Evolutionary conservation across 2,888 invertebrate species (phyloP).

Genomic region (Drosophila nigricruria): DNA sequence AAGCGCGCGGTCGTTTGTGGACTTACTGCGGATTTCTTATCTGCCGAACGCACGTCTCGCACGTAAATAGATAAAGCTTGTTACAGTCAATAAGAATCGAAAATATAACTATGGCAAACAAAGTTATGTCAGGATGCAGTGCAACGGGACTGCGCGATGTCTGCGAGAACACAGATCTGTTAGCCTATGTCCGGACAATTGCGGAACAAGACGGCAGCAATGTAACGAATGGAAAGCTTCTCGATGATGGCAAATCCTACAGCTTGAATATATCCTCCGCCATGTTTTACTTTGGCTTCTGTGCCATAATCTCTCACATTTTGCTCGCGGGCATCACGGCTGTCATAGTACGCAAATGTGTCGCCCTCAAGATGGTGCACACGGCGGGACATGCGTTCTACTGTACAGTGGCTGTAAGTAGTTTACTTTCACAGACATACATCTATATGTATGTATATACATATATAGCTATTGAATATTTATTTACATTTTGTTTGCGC

Average conservation of each 20-base stretch:
- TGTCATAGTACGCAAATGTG: constrained; percentile 68
- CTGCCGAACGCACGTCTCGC: constrained; percentile 47
- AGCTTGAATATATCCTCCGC: constrained; percentile 29
- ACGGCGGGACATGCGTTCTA: constrained; percentile 84
- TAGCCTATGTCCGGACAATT: constrained; percentile 16
- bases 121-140: constrained; percentile 48
- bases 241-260: neutral
- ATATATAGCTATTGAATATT: neutral
- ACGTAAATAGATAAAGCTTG: constrained; percentile 62
- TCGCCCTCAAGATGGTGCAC: constrained; percentile 76
- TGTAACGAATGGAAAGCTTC: neutral
- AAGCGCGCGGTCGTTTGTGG: constrained; percentile 44
- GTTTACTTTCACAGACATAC: too few relatives aligned
- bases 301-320: constrained; percentile 59
- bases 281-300: constrained; percentile 64
- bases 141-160: constrained; percentile 32
- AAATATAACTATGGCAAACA: constrained; percentile 36
- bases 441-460: too few relatives aligned
- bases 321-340: constrained; percentile 61
- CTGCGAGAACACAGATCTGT: constrained; percentile 37
- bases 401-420: constrained; percentile 83
- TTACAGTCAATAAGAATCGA: constrained; percentile 3
- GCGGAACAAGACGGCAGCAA: constrained; percentile 12
- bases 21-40: constrained; percentile 45
- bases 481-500: neutral